Evolutionary conservation across 2,797 vertebrate species (phyloP).

Genomic region (Pangasius djambal): DNA sequence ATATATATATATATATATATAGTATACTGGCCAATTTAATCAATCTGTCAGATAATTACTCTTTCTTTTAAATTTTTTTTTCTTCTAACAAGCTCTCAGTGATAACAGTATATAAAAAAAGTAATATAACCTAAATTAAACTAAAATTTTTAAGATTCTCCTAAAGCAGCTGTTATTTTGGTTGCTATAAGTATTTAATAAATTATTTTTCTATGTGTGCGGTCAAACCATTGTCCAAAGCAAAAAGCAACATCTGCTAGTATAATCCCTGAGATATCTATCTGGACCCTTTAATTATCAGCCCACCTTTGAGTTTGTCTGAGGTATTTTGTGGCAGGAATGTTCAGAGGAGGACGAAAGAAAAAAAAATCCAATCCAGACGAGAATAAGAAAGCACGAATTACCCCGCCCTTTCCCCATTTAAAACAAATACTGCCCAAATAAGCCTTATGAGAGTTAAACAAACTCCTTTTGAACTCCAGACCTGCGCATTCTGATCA

Average conservation of each 20-base stretch:
- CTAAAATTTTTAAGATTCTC: not conserved
- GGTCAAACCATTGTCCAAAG: not conserved
- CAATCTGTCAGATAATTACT: not conserved
- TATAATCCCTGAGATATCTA: not conserved
- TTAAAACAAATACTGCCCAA: conserved; percentile 21
- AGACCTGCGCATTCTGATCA: not conserved
- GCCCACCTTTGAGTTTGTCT: not conserved
- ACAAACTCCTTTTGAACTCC: conserved; percentile 14
- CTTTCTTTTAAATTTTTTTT: not conserved
- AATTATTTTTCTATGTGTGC: not conserved
- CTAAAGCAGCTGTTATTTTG: not conserved
- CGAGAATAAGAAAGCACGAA: not conserved
- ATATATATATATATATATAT: too few species aligned
- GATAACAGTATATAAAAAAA: not conserved
- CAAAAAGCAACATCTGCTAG: not conserved
- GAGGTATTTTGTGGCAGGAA: not conserved
- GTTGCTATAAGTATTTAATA: not conserved
- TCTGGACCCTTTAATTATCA: not conserved
- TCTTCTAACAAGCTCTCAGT: not conserved
- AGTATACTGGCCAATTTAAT: not conserved
- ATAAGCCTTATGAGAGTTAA: not conserved
- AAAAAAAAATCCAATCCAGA: not conserved
- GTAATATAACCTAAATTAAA: too few species aligned
- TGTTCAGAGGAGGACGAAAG: not conserved
- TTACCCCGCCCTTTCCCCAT: not conserved